Conservation (phyloP, 2,797 vertebrate genomes). For the Champsocephalus esox region DNA sequence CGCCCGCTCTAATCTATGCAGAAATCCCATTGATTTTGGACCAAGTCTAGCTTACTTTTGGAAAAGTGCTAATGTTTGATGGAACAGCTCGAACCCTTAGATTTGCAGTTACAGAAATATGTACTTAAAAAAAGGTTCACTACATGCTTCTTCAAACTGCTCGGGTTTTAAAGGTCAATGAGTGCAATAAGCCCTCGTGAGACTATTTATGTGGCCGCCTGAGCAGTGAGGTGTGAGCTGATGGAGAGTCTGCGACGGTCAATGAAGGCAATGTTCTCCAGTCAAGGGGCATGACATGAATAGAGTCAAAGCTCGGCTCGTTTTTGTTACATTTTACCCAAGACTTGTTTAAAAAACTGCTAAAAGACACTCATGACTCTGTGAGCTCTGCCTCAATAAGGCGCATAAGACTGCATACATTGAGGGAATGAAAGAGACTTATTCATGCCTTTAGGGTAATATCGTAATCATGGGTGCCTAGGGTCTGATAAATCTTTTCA, state of each 20-base stretch:
- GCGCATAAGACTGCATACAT: constrained; percentile 50
- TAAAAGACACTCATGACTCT: constrained; percentile 61
- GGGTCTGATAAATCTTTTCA: constrained; percentile 59
- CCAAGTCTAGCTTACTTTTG: constrained; percentile 25
- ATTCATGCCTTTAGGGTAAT: constrained; percentile 66
- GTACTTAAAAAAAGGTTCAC: constrained; percentile 9
- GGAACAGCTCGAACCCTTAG: neutral
- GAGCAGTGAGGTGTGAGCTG: constrained; percentile 38
- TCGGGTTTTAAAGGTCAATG: constrained; percentile 49
- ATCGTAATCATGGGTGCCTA: constrained; percentile 62
- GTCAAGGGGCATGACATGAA: constrained; percentile 45
- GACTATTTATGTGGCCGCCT: constrained; percentile 33
- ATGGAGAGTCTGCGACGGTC: constrained; percentile 43
- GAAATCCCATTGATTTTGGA: constrained; percentile 57
- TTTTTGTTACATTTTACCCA: constrained; percentile 47
- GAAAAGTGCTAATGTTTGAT: constrained; percentile 25
- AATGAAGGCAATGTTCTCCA: constrained; percentile 64
- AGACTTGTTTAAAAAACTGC: constrained; percentile 62
- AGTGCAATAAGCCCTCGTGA: constrained; percentile 35
- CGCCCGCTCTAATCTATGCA: constrained; percentile 33
- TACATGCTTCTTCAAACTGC: neutral
- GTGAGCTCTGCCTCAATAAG: constrained; percentile 55
- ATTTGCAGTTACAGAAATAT: neutral
- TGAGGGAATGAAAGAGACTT: constrained; percentile 69
- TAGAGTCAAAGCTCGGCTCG: constrained; percentile 29